These are phyloP conservation scores for Acanthurus tractus DNA, from an alignment of 2,797 vertebrate species.

Conservation along the genomic window DNA sequence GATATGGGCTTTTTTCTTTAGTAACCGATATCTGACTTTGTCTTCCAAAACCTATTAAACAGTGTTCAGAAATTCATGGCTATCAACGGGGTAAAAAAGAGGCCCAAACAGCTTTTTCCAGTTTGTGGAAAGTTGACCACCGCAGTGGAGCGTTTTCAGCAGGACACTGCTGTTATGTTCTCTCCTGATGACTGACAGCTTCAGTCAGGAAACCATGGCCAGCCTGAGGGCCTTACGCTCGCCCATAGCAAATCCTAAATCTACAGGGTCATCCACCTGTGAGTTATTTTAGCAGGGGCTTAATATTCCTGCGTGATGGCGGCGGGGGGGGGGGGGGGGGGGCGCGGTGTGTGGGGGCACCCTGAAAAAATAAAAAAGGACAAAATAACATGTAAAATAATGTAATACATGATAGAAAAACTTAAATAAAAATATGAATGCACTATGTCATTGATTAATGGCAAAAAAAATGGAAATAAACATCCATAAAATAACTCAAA, in stretches of 20 bases:
- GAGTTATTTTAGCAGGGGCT: constrained; percentile 70
- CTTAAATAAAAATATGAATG: too few species aligned
- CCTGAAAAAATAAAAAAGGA: too few species aligned
- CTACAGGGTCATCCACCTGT: constrained; percentile 73
- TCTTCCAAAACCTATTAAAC: constrained; percentile 56
- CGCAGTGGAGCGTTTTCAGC: constrained; percentile 51
- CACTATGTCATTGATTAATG: too few species aligned
- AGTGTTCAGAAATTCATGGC: constrained; percentile 44
- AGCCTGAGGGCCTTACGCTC: constrained; percentile 59
- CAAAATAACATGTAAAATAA: too few species aligned
- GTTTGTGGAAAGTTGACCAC: constrained; percentile 62
- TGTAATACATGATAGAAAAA: too few species aligned
- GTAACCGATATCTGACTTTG: constrained; percentile 51
- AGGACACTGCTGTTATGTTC: constrained; percentile 73
- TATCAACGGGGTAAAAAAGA: constrained; percentile 40
- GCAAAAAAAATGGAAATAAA: too few species aligned
- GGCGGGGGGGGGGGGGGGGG: too few species aligned
- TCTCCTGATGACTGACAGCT: constrained; percentile 71
- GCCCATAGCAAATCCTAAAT: constrained; percentile 58
- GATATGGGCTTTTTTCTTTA: constrained; percentile 24
- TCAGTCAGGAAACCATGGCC: constrained; percentile 60
- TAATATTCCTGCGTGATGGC: constrained; percentile 54
- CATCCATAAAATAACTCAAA: too few species aligned
- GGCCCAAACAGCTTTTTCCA: constrained; percentile 63
- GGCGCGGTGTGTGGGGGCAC: constrained; percentile 71